A percentile compares a stretch with the other conserved stretches of the same genome.
phyloP scores from a whole-genome alignment of 2,888 invertebrate species.

The Drosophila hamatofila region DNA sequence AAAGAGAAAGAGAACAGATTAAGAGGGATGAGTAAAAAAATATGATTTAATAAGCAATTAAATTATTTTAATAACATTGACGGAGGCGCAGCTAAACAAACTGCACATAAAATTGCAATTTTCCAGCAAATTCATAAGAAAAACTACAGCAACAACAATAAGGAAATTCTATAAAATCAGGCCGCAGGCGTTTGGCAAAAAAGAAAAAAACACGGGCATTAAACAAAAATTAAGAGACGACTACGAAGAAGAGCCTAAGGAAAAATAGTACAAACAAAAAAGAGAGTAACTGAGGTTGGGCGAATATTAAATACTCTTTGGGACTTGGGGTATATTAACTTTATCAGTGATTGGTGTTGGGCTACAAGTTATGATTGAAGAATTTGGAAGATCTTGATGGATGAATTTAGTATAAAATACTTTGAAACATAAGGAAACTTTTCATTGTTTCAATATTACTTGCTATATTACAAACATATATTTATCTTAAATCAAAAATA shows the following conservation, averaged over 20 bases:
- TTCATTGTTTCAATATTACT: too few relatives aligned
- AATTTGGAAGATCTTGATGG: not conserved
- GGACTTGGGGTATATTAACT: not conserved
- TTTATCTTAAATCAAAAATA: too few relatives aligned
- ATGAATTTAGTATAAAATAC: too few relatives aligned
- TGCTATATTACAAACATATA: too few relatives aligned
- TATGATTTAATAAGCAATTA: constrained; percentile 78
- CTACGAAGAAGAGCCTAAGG: constrained; percentile 25
- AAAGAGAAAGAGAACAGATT: constrained; percentile 7
- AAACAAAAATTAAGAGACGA: constrained; percentile 62
- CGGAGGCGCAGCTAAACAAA: constrained; percentile 56
- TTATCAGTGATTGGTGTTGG: not conserved
- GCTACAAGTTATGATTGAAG: not conserved
- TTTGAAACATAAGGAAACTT: too few relatives aligned
- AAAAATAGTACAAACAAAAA: constrained; percentile 19
- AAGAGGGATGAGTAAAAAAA: constrained; percentile 33
- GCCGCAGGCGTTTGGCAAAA: constrained; percentile 65
- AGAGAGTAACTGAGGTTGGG: not conserved
- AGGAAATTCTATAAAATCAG: constrained; percentile 35
- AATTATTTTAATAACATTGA: constrained; percentile 71
- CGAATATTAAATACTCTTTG: not conserved
- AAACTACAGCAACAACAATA: constrained; percentile 57
- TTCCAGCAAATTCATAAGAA: constrained; percentile 76
- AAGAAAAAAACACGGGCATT: constrained; percentile 53
- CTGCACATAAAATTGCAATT: constrained; percentile 79